Evolutionary conservation across 2,888 invertebrate species (phyloP), one percentile per base, ranked within the genome.

Genomic region (Nasonovia ribisnigri): DNA sequence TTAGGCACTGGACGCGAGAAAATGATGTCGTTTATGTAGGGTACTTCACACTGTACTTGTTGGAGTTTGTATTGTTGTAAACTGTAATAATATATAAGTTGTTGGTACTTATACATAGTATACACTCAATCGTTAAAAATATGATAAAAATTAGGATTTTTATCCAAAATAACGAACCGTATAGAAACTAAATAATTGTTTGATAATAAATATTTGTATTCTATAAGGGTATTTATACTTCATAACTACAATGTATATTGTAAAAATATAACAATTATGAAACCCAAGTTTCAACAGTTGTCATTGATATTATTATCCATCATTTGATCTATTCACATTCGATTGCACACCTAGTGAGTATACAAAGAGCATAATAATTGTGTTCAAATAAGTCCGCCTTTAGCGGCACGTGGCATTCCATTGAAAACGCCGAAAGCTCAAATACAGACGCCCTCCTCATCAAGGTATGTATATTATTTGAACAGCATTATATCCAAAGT

Each of bases 321-420:
- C 92, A 67, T 92, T 92, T 88, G 92, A 92, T 87, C 60, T 51
- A 48, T 92, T 87, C 92, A 42, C 48, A 88, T 92, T 92, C 87
- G 51, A 92, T 88, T 88, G 87, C 20, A 60, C 57, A 36, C 48
- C 24, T 88, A 42, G 24, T 24, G n/a, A n/a, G 24, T 84, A 91
- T 42, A 91, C 91, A 92, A 92, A 92, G 92, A 92, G 67, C 92
- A 88, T 77, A 92, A 92, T 92, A 92, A 92, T 92, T 92, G 92
- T 88, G 88, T 88, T 92, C 92, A 92, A 92, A 92, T 88, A 88
- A 87, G 20, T 92, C 51, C 88, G 77, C 92, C 87, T 60, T 60
- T 60, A 29, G 92, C 43, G 92, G 92, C 92, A 92, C 92, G 92
- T 87, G 92, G 87, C 87, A 42, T 67, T 36, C 87, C 92, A 67